phyloP scores from a whole-genome alignment of 2,888 invertebrate species.

The Plemyria rubiginata region DNA sequence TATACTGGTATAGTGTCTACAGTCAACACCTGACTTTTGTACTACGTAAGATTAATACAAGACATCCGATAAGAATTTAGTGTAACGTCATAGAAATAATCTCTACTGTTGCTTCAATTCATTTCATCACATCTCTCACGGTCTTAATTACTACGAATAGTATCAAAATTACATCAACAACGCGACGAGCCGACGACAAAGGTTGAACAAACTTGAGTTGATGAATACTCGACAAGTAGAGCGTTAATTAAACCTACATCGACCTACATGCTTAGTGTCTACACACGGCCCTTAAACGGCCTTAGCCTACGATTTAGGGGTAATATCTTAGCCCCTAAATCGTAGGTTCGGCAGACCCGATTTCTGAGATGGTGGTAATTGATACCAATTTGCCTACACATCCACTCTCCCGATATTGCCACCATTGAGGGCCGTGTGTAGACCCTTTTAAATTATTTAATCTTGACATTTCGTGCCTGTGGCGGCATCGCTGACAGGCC shows the following conservation, averaged over 20 bases:
- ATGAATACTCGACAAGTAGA: conserved; percentile 26
- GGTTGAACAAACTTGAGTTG: conserved; percentile 21
- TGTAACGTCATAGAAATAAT: conserved; percentile 7
- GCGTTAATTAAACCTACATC: conserved; percentile 18
- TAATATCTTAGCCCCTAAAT: too few species aligned
- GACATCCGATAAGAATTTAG: not conserved
- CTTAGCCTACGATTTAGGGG: too few species aligned
- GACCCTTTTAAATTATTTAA: not conserved
- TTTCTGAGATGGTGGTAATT: too few species aligned
- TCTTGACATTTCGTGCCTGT: not conserved
- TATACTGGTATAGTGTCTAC: too few species aligned
- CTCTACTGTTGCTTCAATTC: conserved; percentile 24
- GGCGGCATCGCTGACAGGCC: too few species aligned
- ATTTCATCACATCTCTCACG: conserved; percentile 39
- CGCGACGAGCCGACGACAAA: conserved; percentile 20
- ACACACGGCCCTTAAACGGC: not conserved
- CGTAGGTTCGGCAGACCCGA: too few species aligned
- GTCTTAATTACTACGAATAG: conserved; percentile 35
- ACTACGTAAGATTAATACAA: too few species aligned
- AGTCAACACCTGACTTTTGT: too few species aligned
- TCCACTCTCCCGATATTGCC: too few species aligned
- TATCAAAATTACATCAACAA: conserved; percentile 24
- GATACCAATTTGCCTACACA: too few species aligned
- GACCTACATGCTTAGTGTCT: conserved; percentile 7
- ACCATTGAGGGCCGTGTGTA: too few species aligned